A percentile compares a stretch with the other conserved stretches of the same genome.
phyloP scores from a whole-genome alignment of 2,797 vertebrate species.

The Sus cebifrons region DNA sequence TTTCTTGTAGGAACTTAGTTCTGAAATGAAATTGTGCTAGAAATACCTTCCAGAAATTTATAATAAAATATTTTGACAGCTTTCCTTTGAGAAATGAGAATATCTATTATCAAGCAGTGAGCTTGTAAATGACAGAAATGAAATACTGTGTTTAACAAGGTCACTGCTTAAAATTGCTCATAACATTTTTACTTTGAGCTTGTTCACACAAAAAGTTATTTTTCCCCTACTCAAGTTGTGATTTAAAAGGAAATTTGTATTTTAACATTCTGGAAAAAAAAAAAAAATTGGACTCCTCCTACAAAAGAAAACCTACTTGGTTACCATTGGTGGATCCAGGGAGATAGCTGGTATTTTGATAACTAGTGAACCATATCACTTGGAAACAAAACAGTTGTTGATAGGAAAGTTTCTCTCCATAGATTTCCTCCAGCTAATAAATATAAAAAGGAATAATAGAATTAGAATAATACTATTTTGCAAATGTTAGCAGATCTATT shows the following conservation, averaged over 20 bases:
- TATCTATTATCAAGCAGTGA: conserved; percentile 16
- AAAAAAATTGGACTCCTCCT: not conserved
- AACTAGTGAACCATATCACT: not conserved
- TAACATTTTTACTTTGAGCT: not conserved
- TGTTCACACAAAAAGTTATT: not conserved
- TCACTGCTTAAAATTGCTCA: not conserved
- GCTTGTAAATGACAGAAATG: conserved; percentile 4
- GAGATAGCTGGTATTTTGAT: conserved; percentile 1
- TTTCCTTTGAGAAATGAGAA: conserved; percentile 61
- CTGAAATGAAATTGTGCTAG: conserved; percentile 6
- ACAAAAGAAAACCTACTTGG: not conserved
- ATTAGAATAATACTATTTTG: not conserved
- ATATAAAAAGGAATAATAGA: not conserved
- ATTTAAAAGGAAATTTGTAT: not conserved
- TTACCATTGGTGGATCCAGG: not conserved
- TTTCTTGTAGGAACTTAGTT: not conserved
- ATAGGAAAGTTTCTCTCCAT: not conserved
- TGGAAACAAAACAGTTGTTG: not conserved
- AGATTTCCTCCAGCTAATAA: not conserved
- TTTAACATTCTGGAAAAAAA: not conserved
- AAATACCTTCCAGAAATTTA: conserved; percentile 29
- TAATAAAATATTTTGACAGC: conserved; percentile 17
- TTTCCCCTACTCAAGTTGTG: conserved; percentile 5
- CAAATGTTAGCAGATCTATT: not conserved
- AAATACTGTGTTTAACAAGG: conserved; percentile 1